Percentiles rank a stretch among this genome's conserved stretches.
These are phyloP conservation scores for Siniperca scherzeri DNA, from an alignment of 2,797 vertebrate species.

Conservation along the genomic window DNA sequence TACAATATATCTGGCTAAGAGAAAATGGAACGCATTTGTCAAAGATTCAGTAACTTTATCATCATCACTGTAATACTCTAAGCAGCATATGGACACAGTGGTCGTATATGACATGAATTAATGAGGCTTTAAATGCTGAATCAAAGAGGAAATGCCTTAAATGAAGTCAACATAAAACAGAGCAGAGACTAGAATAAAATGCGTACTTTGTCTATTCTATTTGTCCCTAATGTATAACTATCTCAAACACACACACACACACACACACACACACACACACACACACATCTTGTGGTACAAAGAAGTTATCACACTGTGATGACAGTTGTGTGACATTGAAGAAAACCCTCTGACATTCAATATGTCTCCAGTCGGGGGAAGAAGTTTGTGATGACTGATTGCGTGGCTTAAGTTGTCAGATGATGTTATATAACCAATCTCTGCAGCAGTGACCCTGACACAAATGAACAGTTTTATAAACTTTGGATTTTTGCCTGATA, in stretches of 20 bases:
- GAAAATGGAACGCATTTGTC: conserved; percentile 2
- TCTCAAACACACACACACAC: background rate
- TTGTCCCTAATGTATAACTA: background rate
- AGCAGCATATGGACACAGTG: conserved; percentile 3
- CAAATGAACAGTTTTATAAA: conserved; percentile 16
- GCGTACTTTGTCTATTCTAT: background rate
- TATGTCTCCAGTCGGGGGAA: conserved; percentile 9
- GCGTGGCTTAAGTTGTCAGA: conserved; percentile 38
- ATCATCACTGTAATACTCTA: conserved; percentile 17
- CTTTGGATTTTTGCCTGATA: conserved; percentile 17
- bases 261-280: too few relatives aligned
- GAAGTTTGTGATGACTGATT: conserved; percentile 43
- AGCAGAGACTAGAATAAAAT: background rate
- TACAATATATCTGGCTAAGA: background rate
- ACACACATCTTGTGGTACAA: background rate
- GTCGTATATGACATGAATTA: background rate
- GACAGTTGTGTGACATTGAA: conserved; percentile 36
- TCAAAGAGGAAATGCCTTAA: conserved; percentile 11
- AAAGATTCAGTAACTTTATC: conserved; percentile 17
- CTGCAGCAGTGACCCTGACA: conserved; percentile 37
- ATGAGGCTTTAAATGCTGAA: conserved; percentile 1
- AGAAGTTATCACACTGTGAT: conserved; percentile 15
- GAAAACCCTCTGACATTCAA: conserved; percentile 29
- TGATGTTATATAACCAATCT: conserved; percentile 40
- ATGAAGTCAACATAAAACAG: conserved; percentile 7